Evolutionary conservation across 2,113 vertebrate genomes (phyloP), one percentile per base, ranked within the genome.

Genomic region (Rhagologus leucostigma): DNA sequence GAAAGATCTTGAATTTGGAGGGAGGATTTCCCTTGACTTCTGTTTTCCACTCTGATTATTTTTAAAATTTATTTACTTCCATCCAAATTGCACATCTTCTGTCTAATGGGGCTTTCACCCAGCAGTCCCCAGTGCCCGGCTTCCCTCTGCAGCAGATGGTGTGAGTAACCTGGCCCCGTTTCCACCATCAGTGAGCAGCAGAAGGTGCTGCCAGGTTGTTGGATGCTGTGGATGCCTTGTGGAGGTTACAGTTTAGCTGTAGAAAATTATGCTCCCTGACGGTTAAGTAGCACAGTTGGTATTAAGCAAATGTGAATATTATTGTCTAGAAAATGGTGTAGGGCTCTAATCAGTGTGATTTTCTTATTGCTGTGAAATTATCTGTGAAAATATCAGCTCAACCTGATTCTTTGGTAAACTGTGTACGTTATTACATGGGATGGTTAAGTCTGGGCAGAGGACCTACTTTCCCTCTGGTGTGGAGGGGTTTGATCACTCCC

Each of bases 291-390:
- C 81, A 76, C 53, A 79, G 87, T 93, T 89, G 78, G 57, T 79
- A 87, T 85, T 91, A 94, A 79, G 84, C 74, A 91, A 87, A 91
- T 87, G 74, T 57, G 91, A 84, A 73, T 94, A 94, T 91, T 87
- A 75, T 71, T 87, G 84, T 82, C 53, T 75, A 57, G 77, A 84
- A 97, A 91, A 82, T 57, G n/a, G 74, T 82, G 33, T 21, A 60
- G 37, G 29, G 65, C 70, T 85, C 52, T 91, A 94, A 95, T 94
- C 53, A 56, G 35, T 82, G 46, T 84, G 65, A 53, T 87, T 89
- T 92, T 89, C 84, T 87, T 79, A 75, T 78, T 94, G 73, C 89
- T 91, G 77, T 96, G 95, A 87, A 95, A 95, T 95, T 82, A 64
- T 37, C 77, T 94, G 84, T 87, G 77, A 87, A 93, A 94, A 91